Base-by-base conservation (phyloP, 2,888 invertebrate genomes). In the Hetaerina titia region DNA sequence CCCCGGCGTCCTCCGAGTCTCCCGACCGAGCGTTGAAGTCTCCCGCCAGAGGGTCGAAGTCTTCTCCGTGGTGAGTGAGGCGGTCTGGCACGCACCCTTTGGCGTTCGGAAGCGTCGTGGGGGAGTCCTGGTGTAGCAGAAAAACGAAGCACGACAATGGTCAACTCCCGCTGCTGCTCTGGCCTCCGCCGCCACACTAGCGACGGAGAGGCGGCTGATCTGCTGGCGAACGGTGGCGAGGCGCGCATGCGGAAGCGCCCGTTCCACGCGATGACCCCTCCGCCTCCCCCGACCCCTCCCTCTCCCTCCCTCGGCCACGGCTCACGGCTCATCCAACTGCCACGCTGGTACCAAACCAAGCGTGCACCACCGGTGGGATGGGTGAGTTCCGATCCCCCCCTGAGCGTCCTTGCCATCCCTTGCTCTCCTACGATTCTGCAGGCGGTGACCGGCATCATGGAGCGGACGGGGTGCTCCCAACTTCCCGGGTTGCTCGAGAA, bases 161-260 rank as follows among this genome's bases (percentile, higher is more conserved):
- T 45, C 4, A 45, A 45, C 45, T 45, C 60, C 60, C 60, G 17
- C 60, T 60, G 13, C 60, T 60, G 13, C 60, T 11, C 22, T 69
- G 69, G 22, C n/a, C 22, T 19, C 69, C 19, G 17, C 81, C 15
- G 17, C 81, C 15, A 13, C 31, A 15, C 81, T 81, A 45, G 2
- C 45, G 45, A 45, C 45, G 45, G 45, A 1, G 45, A 45, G 81
- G 81, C 81, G 81, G 31, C 81, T 5, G 81, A 22, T 81, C 31
- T 31, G 31, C 81, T 81, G 31, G 8, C 31, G 81, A 6, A n/a
- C 22, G 81, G 5, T 5, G 25, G 31, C 13, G 13, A 11, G 11
- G 81, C 81, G 45, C 31, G 81, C 31, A 81, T 81, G 81, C 81
- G 81, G 81, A 81, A 81, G 81, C 81, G 81, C 13, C 25, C 31